Conservation (phyloP, 2,888 invertebrate species). For the Epirrita christyi region DNA sequence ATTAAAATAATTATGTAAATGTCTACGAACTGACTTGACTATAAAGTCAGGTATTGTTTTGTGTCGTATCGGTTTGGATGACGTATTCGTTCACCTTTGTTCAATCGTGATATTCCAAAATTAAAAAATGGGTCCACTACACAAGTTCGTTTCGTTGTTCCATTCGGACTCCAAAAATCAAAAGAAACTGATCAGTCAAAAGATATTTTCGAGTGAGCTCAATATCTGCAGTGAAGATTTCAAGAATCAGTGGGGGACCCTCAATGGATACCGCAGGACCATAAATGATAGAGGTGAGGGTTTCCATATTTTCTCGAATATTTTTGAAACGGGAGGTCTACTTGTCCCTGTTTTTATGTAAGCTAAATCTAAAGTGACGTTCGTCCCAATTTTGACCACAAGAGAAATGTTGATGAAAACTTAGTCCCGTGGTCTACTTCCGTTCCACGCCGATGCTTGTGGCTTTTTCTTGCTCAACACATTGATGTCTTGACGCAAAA, state of each 20-base stretch:
- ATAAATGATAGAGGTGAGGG: conserved; percentile 54
- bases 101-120: neutral
- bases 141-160: conserved; percentile 86
- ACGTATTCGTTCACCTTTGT: neutral
- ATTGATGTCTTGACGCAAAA: conserved; percentile 28
- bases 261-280: conserved; percentile 73
- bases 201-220: conserved; percentile 85
- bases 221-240: conserved; percentile 76
- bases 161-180: conserved; percentile 82
- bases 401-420: conserved; percentile 21
- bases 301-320: neutral
- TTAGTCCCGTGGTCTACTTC: conserved; percentile 25
- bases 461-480: conserved; percentile 31
- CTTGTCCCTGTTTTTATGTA: neutral
- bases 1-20: conserved; percentile 22
- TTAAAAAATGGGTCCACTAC: conserved; percentile 83
- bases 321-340: no score
- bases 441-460: conserved; percentile 34
- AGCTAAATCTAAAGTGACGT: neutral
- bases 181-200: conserved; percentile 72
- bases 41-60: neutral
- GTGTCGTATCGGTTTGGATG: neutral
- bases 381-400: conserved; percentile 21
- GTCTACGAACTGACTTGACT: neutral
- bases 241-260: conserved; percentile 83